phyloP scores from a whole-genome alignment of 1,140 invertebrate genomes.

The Drosophila auraria region DNA sequence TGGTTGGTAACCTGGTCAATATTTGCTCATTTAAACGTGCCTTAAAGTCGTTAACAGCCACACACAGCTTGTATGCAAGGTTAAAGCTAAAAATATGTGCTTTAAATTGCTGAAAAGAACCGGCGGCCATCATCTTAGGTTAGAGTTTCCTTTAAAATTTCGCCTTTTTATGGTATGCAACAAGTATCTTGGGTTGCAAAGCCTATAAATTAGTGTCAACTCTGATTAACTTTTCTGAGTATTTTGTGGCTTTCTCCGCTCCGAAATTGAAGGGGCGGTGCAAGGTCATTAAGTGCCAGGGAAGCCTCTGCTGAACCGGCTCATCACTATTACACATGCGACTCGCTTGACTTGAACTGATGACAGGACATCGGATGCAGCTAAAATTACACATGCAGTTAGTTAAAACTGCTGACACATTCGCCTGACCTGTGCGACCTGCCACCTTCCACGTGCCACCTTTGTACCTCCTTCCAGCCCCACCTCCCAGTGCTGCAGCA shows the following conservation, averaged over 20 bases:
- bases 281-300: slow-evolving; percentile 49
- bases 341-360: slow-evolving; percentile 62
- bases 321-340: slow-evolving; percentile 60
- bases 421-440: slow-evolving; percentile 31
- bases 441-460: slow-evolving; percentile 9
- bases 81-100: slow-evolving; percentile 68
- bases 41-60: slow-evolving; percentile 64
- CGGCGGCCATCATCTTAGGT: slow-evolving; percentile 38
- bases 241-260: slow-evolving; percentile 21
- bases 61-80: slow-evolving; percentile 45
- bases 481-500: slow-evolving; percentile 18
- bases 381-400: slow-evolving; percentile 70
- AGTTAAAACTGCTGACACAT: slow-evolving; percentile 64
- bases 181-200: slow-evolving; percentile 56
- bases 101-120: slow-evolving; percentile 42
- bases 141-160: slow-evolving; percentile 56
- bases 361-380: slow-evolving; percentile 58
- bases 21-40: slow-evolving; percentile 61
- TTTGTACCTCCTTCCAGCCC: neutral
- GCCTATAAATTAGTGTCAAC: slow-evolving; percentile 65
- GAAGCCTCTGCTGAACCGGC: slow-evolving; percentile 14
- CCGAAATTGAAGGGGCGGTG: slow-evolving; percentile 6
- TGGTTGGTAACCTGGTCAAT: slow-evolving; percentile 55
- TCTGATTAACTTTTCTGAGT: slow-evolving; percentile 48
- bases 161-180: slow-evolving; percentile 50